Percentiles rank a stretch among this genome's conserved stretches.
Conservation (phyloP, 1,140 invertebrate genomes). For the Battus philenor region DNA sequence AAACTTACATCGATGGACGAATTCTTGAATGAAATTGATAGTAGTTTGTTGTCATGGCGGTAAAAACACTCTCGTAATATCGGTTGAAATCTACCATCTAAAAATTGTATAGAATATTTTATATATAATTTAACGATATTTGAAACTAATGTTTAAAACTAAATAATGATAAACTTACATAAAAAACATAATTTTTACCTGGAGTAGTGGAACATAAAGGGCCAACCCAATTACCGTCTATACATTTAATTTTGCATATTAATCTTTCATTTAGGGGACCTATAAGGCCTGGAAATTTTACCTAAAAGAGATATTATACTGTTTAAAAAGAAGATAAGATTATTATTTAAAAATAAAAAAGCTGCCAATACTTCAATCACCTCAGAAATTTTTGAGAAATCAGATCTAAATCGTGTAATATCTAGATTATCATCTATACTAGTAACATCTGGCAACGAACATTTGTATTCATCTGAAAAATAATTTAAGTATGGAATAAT, state of each 20-base stretch:
- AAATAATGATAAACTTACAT: constrained; percentile 18
- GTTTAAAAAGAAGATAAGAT: constrained; percentile 4
- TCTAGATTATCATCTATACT: constrained; percentile 60
- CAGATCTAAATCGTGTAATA: constrained; percentile 58
- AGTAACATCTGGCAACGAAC: constrained; percentile 63
- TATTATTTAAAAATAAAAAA: constrained; percentile 7
- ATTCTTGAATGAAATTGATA: constrained; percentile 65
- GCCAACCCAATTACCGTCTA: constrained; percentile 87
- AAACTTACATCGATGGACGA: constrained; percentile 54
- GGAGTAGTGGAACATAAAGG: constrained; percentile 72
- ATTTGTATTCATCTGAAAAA: constrained; percentile 69
- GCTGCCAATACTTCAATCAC: constrained; percentile 27
- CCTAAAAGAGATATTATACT: constrained; percentile 36
- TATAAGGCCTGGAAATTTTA: constrained; percentile 82
- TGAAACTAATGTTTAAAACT: too few relatives aligned
- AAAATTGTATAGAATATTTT: too few relatives aligned
- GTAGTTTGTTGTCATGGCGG: constrained; percentile 47
- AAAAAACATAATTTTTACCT: constrained; percentile 37
- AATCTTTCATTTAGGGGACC: constrained; percentile 80
- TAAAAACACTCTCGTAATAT: constrained; percentile 65
- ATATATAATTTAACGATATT: too few relatives aligned
- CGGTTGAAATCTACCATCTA: constrained; percentile 66
- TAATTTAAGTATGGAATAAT: constrained; percentile 4
- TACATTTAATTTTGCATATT: constrained; percentile 88
- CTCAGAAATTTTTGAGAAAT: constrained; percentile 71